Evolutionary conservation across 2,113 vertebrate species (phyloP), one percentile per base, ranked within the genome.

Genomic region (Leucoraja erinaceus): DNA sequence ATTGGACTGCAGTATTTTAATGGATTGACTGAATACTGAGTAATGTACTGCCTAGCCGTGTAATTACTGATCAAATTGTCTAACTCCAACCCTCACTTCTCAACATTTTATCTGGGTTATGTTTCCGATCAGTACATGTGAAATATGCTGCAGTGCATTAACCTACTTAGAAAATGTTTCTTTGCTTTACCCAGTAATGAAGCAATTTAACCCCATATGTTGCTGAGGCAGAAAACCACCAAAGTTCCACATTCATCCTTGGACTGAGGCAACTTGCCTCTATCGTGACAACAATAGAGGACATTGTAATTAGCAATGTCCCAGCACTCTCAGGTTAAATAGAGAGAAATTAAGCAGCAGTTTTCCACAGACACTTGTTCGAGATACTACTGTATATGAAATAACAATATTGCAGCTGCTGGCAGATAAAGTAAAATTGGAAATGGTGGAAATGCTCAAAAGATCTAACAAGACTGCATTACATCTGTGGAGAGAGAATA

Each of bases 1-100:
- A 91, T 91, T 54, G 33, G 16, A 28, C 33, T 91, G 66, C 90
- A 91, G 66, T 91, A 38, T 91, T 70, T 70, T 68, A 91, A 91
- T 91, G 66, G 66, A 91, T 91, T 91, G 20, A 72, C 11, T 72
- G 88, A 91, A 91, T 70, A 22, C 72, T 25, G 33, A 54, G 20
- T 72, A 72, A 91, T 91, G 70, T 5, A 54, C 59, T 91, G 31
- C 66, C 33, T 16, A 33, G 6, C 10, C 33, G 68, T 90, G 20
- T 90, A 38, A 90, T 47, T 70, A 90, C 68, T 90, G 33, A 72
- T 54, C 38, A 72, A 72, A 54, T 68, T 33, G 11, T 25, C 38
- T 18, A 72, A 91, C 66, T 91, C 90, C 22, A 47, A 54, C 90
- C 38, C 38, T 74, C 33, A 68, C 38, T 74, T 28, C 68, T 54